Conservation (phyloP, 2,888 invertebrate species). For the Teinopalpus imperialis region DNA sequence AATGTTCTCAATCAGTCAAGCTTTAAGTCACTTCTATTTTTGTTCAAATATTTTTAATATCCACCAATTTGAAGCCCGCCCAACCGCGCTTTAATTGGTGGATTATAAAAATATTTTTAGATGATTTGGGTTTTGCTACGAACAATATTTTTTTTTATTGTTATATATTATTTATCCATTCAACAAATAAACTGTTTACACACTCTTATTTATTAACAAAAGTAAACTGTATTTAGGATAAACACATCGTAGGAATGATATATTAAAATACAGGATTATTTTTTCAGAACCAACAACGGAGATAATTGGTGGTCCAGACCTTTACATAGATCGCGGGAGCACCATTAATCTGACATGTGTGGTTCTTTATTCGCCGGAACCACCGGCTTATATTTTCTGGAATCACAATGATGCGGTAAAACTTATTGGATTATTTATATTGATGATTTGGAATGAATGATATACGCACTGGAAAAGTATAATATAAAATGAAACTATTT, state of each 20-base stretch:
- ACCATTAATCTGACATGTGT: slow-evolving; percentile 97
- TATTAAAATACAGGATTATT: slow-evolving; percentile 25
- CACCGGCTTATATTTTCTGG: slow-evolving; percentile 97
- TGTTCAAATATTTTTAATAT: too few relatives aligned
- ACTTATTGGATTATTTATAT: slow-evolving; percentile 4
- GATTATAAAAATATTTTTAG: too few relatives aligned
- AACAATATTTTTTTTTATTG: slow-evolving; percentile 39
- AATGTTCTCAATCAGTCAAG: too few relatives aligned
- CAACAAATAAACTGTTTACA: slow-evolving; percentile 23
- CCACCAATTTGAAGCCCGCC: too few relatives aligned
- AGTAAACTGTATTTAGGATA: slow-evolving; percentile 8
- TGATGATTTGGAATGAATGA: too few relatives aligned
- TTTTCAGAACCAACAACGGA: slow-evolving; percentile 94
- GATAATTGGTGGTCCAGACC: slow-evolving; percentile 94
- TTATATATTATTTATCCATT: too few relatives aligned
- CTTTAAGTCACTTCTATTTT: too few relatives aligned
- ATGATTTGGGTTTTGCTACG: slow-evolving; percentile 34
- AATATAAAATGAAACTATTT: too few relatives aligned
- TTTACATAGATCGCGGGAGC: slow-evolving; percentile 95
- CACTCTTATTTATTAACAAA: slow-evolving; percentile 21
- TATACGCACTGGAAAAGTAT: too few relatives aligned
- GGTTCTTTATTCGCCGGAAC: slow-evolving; percentile 94
- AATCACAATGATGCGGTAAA: slow-evolving; percentile 96
- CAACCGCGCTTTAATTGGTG: too few relatives aligned
- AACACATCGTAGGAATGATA: not conserved